These are phyloP conservation scores for Eulimnadia texana DNA, from an alignment of 1,140 invertebrate genomes.

Conservation along the genomic window DNA sequence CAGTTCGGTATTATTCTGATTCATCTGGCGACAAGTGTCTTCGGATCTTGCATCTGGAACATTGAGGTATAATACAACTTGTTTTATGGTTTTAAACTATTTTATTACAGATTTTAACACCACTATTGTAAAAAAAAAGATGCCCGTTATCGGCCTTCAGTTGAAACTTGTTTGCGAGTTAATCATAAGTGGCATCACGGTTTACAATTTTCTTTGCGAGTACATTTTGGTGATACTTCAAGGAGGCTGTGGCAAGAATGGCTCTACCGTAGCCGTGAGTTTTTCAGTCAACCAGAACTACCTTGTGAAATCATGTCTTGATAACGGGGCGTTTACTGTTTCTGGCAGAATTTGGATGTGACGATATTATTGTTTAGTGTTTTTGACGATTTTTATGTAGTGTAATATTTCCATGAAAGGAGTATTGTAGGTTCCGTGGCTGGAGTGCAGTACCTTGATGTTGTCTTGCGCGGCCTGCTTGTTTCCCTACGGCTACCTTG, in stretches of 20 bases:
- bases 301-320: too few relatives aligned
- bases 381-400: background rate
- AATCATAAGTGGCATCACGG: slow-evolving; percentile 11
- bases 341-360: background rate
- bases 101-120: too few relatives aligned
- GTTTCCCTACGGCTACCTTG: slow-evolving; percentile 40
- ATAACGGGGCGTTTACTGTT: too few relatives aligned
- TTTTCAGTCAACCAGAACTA: too few relatives aligned
- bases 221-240: slow-evolving; percentile 38
- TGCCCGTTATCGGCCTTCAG: slow-evolving; percentile 22
- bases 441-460: slow-evolving; percentile 42
- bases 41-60: slow-evolving; percentile 40
- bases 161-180: slow-evolving; percentile 15
- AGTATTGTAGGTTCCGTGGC: slow-evolving; percentile 38
- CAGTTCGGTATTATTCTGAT: slow-evolving; percentile 86
- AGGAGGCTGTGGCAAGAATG: slow-evolving; percentile 81
- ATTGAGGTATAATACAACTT: too few relatives aligned
- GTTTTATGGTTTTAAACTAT: too few relatives aligned
- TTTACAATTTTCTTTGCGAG: slow-evolving; percentile 15
- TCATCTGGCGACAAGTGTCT: slow-evolving; percentile 69
- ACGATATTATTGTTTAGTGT: background rate
- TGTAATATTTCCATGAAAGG: background rate
- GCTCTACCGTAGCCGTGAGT: slow-evolving; percentile 81
- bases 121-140: too few relatives aligned
- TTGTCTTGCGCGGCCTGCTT: slow-evolving; percentile 41